These are phyloP conservation scores for Phalangium opilio DNA, from an alignment of 2,888 invertebrate genomes.

Conservation along the genomic window DNA sequence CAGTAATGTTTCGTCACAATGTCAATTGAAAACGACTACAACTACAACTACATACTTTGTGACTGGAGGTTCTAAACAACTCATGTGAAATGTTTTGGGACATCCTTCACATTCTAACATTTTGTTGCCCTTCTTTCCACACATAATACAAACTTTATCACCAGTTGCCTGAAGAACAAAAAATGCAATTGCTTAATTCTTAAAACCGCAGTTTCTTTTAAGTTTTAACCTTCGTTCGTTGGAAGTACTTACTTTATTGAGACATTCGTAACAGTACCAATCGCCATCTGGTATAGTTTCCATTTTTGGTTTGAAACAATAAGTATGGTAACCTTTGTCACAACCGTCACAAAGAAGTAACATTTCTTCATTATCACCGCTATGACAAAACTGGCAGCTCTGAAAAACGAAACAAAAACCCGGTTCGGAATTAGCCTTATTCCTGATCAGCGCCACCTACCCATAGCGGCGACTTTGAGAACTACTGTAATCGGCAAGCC, in stretches of 20 bases:
- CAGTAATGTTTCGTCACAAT: not conserved
- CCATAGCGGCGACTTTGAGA: no score
- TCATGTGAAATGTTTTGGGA: constrained; percentile 78
- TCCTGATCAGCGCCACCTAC: no score
- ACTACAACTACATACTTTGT: constrained; percentile 40
- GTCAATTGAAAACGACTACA: not conserved
- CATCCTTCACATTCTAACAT: constrained; percentile 79
- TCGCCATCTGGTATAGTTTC: constrained; percentile 93
- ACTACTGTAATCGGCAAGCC: no score
- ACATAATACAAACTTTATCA: constrained; percentile 83
- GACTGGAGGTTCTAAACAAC: constrained; percentile 78
- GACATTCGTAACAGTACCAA: constrained; percentile 93
- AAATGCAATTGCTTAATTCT: not conserved
- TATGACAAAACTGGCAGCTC: constrained; percentile 94
- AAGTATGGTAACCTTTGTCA: constrained; percentile 96
- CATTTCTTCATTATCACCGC: constrained; percentile 90
- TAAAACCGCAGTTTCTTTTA: not conserved
- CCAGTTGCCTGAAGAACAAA: constrained; percentile 53
- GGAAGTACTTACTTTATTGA: constrained; percentile 22
- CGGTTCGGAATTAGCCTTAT: no score
- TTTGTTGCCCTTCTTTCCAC: constrained; percentile 48
- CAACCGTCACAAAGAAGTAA: constrained; percentile 90
- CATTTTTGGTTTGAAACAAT: constrained; percentile 94
- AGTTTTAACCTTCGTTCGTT: not conserved
- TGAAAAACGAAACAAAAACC: constrained; percentile 34